These are phyloP conservation scores for Lepilemur septentrionalis DNA, from an alignment of 2,797 vertebrate species.

Conservation along the genomic window DNA sequence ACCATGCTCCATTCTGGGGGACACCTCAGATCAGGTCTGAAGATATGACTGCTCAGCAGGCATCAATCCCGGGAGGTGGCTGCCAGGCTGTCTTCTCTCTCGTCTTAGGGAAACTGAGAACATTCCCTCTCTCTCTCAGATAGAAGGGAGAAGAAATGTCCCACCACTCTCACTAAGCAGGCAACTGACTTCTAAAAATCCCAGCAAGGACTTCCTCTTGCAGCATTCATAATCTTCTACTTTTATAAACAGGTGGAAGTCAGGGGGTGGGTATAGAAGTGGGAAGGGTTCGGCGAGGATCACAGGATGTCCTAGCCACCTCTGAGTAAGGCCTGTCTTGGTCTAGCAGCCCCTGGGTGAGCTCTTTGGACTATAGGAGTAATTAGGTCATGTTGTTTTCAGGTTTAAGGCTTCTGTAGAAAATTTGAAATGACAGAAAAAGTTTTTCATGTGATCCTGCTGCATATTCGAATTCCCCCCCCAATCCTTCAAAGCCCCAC, in stretches of 20 bases:
- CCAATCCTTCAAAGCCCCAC: neutral
- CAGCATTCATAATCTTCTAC: neutral
- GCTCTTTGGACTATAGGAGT: neutral
- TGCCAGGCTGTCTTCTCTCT: neutral
- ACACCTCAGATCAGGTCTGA: neutral
- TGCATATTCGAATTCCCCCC: neutral
- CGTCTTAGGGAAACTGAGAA: neutral
- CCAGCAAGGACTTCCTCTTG: neutral
- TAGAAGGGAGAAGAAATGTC: neutral
- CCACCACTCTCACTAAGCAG: neutral
- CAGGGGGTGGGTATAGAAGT: neutral
- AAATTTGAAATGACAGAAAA: conserved; percentile 23
- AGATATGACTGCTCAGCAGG: neutral
- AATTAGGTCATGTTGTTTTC: conserved; percentile 8
- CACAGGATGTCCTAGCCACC: rapidly evolving
- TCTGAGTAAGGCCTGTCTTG: neutral
- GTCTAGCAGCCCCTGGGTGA: neutral
- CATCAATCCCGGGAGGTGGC: neutral
- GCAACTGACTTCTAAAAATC: neutral
- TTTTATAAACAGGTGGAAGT: neutral
- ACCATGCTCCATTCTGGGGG: rapidly evolving
- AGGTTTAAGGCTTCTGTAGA: neutral
- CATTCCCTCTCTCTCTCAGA: neutral
- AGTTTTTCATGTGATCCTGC: neutral
- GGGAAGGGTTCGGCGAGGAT: neutral